Evolutionary conservation across 2,888 invertebrate genomes (phyloP).

Genomic region (Oscheius sp.): DNA sequence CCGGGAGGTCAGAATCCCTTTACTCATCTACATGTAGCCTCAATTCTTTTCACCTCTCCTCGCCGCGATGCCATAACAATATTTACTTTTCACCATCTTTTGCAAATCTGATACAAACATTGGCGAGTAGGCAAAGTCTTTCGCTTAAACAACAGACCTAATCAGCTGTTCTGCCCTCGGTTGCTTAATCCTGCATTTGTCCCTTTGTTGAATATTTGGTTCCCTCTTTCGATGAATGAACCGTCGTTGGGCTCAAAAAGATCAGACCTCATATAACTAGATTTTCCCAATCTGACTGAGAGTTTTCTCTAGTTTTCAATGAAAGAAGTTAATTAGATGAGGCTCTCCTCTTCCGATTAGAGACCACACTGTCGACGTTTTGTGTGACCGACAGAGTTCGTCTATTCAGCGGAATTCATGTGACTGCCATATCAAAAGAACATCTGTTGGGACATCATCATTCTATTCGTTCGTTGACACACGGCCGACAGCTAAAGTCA

Average conservation of each 20-base stretch:
- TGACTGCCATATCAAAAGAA: too few species aligned
- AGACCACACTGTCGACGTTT: too few species aligned
- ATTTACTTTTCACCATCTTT: constrained; percentile 6
- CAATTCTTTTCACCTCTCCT: constrained; percentile 8
- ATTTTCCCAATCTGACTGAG: not conserved
- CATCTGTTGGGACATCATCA: too few species aligned
- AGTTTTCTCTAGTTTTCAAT: not conserved
- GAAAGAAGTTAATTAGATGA: not conserved
- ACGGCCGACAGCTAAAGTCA: too few species aligned
- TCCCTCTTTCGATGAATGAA: not conserved
- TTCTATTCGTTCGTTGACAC: too few species aligned
- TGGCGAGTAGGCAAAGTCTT: too few species aligned
- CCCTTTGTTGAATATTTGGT: not conserved
- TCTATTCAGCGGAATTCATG: too few species aligned
- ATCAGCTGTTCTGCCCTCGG: too few species aligned
- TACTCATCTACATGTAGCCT: not conserved
- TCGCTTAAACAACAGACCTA: not conserved
- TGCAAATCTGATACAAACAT: not conserved
- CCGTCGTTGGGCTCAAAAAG: not conserved
- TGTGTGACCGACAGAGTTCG: too few species aligned
- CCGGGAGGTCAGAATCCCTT: constrained; percentile 17
- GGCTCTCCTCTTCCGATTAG: too few species aligned
- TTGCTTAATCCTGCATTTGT: not conserved
- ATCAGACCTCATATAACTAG: not conserved
- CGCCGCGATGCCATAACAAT: constrained; percentile 7